Conservation (phyloP, 2,888 invertebrate genomes). For the Drosophila recens region DNA sequence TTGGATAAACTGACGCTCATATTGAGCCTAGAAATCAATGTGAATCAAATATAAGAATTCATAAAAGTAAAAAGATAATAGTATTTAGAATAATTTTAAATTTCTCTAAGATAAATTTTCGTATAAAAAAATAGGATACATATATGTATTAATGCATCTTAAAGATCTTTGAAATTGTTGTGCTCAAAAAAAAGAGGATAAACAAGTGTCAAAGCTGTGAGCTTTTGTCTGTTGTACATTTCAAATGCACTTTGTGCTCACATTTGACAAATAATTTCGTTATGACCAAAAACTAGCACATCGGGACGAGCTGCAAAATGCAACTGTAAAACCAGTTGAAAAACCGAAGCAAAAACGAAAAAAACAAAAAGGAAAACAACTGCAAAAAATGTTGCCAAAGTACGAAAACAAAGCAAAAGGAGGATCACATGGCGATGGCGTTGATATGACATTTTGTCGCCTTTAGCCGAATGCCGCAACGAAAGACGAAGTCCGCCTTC, state of each 20-base stretch:
- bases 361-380: slow-evolving; percentile 7
- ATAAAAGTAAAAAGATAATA: too few relatives aligned
- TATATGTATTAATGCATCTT: too few relatives aligned
- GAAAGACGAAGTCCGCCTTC: slow-evolving; percentile 5
- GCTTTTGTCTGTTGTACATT: background rate
- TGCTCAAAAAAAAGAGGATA: too few relatives aligned
- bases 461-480: slow-evolving; percentile 41
- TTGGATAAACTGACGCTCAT: too few relatives aligned
- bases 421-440: slow-evolving; percentile 53
- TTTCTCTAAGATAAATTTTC: too few relatives aligned
- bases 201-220: background rate
- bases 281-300: slow-evolving; percentile 44
- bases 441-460: slow-evolving; percentile 76
- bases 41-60: too few relatives aligned
- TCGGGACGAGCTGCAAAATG: slow-evolving; percentile 40
- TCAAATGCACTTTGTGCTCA: background rate
- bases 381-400: background rate
- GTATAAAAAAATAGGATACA: too few relatives aligned
- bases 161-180: background rate
- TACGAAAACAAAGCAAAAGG: slow-evolving; percentile 29
- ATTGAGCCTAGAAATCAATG: too few relatives aligned
- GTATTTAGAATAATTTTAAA: too few relatives aligned
- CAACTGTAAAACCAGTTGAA: slow-evolving; percentile 69
- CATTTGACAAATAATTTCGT: slow-evolving; percentile 8
- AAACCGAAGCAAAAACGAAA: background rate